Conservation (phyloP, 2,113 vertebrate genomes). For the Larimichthys crocea region DNA sequence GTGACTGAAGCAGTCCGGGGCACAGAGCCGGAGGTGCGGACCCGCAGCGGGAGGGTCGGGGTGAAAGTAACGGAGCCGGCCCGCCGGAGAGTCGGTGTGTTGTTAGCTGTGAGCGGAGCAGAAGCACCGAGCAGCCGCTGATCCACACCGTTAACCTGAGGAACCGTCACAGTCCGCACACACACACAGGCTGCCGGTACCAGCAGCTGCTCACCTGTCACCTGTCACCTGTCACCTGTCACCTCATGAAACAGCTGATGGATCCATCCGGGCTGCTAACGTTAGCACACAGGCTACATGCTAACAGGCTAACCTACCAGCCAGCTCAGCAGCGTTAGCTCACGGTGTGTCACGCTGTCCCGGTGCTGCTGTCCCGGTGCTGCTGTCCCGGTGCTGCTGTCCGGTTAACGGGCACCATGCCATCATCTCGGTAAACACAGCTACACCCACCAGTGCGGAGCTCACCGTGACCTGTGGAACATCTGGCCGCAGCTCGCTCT, state of each 20-base stretch:
- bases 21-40: neutral
- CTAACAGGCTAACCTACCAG: constrained; percentile 25
- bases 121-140: neutral
- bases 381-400: neutral
- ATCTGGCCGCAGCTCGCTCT: constrained; percentile 19
- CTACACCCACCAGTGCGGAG: constrained; percentile 17
- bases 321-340: neutral
- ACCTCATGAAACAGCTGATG: neutral
- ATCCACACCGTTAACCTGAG: constrained; percentile 8
- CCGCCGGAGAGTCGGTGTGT: neutral
- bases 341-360: neutral
- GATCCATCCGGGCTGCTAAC: constrained; percentile 11
- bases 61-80: neutral
- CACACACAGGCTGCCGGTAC: neutral
- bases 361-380: constrained; percentile 14
- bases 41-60: neutral
- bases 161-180: neutral
- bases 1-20: neutral
- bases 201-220: neutral
- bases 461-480: constrained; percentile 44
- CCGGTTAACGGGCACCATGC: constrained; percentile 24
- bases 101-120: neutral
- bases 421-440: constrained; percentile 21
- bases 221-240: neutral
- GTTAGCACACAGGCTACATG: constrained; percentile 16